These are phyloP conservation scores for Gymnocephalus cernua DNA, from an alignment of 2,113 vertebrate genomes.

Conservation along the genomic window DNA sequence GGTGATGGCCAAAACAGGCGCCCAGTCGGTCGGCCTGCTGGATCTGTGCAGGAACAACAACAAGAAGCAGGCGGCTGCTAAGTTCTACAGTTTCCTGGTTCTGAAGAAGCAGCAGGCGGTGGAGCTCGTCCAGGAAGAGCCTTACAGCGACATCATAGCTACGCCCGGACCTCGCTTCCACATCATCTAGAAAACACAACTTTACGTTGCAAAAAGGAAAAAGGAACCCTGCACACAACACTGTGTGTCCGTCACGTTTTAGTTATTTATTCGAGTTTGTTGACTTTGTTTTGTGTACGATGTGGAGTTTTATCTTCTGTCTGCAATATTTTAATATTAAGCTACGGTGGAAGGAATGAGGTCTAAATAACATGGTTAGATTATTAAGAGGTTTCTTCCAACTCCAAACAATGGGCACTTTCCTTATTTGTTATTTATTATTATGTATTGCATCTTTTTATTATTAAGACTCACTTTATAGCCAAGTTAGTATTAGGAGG, in stretches of 20 bases:
- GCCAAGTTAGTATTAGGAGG: neutral
- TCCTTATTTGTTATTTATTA: neutral
- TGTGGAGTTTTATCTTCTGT: constrained; percentile 35
- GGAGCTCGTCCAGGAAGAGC: constrained; percentile 93
- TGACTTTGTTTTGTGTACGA: constrained; percentile 36
- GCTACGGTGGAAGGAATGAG: constrained; percentile 12
- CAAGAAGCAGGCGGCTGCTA: constrained; percentile 96
- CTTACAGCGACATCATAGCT: constrained; percentile 96
- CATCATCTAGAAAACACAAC: constrained; percentile 86
- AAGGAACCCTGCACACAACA: neutral
- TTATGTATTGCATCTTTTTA: neutral
- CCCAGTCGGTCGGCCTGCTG: constrained; percentile 94
- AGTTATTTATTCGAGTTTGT: constrained; percentile 25
- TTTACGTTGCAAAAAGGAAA: neutral
- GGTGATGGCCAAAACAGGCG: constrained; percentile 95
- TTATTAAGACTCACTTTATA: constrained; percentile 2
- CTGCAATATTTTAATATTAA: neutral
- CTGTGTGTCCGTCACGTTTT: constrained; percentile 22
- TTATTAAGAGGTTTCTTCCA: neutral
- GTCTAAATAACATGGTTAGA: constrained; percentile 23
- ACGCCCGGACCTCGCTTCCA: constrained; percentile 95
- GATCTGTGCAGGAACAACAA: constrained; percentile 96
- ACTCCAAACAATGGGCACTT: constrained; percentile 4
- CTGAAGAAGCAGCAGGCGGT: constrained; percentile 98
- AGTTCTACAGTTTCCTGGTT: constrained; percentile 99